These are phyloP conservation scores for Adelognathus sp. DNA, from an alignment of 2,888 invertebrate genomes.

Conservation along the genomic window DNA sequence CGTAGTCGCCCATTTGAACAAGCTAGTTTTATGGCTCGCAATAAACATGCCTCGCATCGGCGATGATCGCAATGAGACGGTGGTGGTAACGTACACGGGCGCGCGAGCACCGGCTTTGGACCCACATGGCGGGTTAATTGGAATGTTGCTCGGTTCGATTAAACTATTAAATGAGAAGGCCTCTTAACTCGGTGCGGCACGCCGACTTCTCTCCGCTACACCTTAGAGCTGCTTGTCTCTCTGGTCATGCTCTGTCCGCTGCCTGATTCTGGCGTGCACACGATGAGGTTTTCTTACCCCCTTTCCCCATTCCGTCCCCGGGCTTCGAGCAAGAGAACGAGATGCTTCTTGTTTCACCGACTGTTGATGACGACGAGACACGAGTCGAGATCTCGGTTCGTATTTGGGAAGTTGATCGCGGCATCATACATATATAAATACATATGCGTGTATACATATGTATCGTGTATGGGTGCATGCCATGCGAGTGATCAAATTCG, in stretches of 20 bases:
- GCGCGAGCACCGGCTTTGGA: conserved; percentile 30
- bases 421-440: neutral
- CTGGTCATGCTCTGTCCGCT: conserved; percentile 3
- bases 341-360: conserved; percentile 42
- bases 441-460: neutral
- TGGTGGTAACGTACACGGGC: conserved; percentile 37
- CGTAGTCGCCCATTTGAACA: conserved; percentile 62
- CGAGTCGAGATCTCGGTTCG: conserved; percentile 20
- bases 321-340: conserved; percentile 36
- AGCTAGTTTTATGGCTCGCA: conserved; percentile 68
- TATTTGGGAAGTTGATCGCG: conserved; percentile 37
- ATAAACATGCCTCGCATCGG: conserved; percentile 62
- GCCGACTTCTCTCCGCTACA: conserved; percentile 31
- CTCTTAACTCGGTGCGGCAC: conserved; percentile 54
- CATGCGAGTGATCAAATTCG: neutral
- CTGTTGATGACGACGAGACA: conserved; percentile 17
- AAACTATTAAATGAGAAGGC: conserved; percentile 73
- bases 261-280: conserved; percentile 35
- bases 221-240: conserved; percentile 29
- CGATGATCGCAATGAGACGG: conserved; percentile 45
- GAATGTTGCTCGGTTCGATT: conserved; percentile 75
- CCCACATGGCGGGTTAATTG: conserved; percentile 70
- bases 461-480: neutral
- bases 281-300: conserved; percentile 32
- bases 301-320: no score